Percentiles rank a stretch among this genome's conserved stretches.
These are phyloP conservation scores for Fulmarus glacialis DNA, from an alignment of 2,113 vertebrate species.

Conservation along the genomic window DNA sequence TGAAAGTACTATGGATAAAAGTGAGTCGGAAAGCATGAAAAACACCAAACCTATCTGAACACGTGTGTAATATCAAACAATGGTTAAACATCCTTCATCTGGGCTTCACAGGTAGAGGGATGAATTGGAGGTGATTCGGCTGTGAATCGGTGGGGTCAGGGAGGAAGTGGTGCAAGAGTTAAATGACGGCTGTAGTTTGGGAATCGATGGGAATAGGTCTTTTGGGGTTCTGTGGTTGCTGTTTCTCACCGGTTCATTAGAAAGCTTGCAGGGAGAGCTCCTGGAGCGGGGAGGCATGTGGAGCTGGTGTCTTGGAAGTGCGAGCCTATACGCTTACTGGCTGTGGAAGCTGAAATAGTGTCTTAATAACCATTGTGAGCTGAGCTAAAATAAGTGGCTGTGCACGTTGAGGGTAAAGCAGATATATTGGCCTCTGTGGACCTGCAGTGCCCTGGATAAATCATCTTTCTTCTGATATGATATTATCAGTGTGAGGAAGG, in stretches of 20 bases:
- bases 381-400: background rate
- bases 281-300: accelerated
- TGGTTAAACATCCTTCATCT: background rate
- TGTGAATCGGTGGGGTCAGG: background rate
- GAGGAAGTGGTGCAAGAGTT: background rate
- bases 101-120: background rate
- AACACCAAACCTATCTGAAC: background rate
- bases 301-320: background rate
- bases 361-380: accelerated
- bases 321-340: accelerated
- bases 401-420: background rate
- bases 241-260: background rate
- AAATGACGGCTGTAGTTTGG: background rate
- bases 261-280: background rate
- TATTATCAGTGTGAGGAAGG: background rate
- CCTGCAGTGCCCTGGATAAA: background rate
- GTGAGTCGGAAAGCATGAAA: slow-evolving; percentile 44
- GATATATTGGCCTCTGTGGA: background rate
- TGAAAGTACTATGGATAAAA: slow-evolving; percentile 59
- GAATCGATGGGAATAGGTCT: background rate
- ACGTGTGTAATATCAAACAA: background rate
- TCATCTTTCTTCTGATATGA: accelerated
- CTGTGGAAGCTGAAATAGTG: background rate
- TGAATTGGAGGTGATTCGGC: background rate
- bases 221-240: background rate